Evolutionary conservation across 2,113 vertebrate genomes (phyloP).

Genomic region (Zapornia atra): DNA sequence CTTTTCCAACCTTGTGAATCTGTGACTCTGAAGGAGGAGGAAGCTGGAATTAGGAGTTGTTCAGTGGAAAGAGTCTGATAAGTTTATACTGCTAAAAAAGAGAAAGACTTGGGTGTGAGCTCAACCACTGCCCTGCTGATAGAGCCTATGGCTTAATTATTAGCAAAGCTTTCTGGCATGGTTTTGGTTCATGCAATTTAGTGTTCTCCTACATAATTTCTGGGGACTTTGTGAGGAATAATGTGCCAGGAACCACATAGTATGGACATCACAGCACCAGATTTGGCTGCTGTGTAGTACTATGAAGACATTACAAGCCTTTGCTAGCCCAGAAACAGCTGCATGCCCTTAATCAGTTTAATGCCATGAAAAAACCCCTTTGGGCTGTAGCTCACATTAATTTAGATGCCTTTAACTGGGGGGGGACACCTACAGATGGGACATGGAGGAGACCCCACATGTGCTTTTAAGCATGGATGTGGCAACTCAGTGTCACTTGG

Average conservation of each 20-base stretch:
- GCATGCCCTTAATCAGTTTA: neutral
- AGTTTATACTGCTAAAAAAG: neutral
- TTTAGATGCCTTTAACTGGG: neutral
- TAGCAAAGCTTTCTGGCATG: neutral
- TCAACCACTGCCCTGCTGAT: neutral
- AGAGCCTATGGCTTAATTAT: conserved; percentile 14
- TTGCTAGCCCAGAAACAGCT: neutral
- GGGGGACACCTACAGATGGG: neutral
- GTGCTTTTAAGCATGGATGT: neutral
- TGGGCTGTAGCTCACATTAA: neutral
- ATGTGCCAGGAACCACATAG: neutral
- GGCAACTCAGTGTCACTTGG: neutral
- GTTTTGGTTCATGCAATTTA: neutral
- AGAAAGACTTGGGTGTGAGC: neutral
- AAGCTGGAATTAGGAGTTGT: neutral
- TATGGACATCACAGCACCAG: neutral
- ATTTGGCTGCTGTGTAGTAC: neutral
- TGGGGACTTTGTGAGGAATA: neutral
- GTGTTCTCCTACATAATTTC: neutral
- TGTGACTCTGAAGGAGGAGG: neutral
- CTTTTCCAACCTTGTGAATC: no score
- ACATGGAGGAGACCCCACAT: neutral
- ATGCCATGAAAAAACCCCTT: neutral
- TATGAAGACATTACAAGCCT: neutral
- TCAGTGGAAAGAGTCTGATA: neutral